Conservation (phyloP, 2,113 vertebrate species). For the Zosterops borbonicus region DNA sequence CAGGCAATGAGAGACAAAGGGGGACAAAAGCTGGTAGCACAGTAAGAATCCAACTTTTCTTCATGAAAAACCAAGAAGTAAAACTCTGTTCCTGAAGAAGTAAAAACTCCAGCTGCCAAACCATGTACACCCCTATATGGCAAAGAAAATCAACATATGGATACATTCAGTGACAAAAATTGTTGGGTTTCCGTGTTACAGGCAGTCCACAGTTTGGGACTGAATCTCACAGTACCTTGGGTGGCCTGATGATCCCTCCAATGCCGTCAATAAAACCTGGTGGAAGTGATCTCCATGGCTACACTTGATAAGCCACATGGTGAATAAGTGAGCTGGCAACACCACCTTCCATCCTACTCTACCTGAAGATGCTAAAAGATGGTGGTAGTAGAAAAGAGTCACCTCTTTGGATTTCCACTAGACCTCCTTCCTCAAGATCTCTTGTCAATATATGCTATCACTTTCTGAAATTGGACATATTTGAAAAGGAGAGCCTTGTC, state of each 20-base stretch:
- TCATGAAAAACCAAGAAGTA: neutral
- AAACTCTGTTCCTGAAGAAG: neutral
- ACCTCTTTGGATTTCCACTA: neutral
- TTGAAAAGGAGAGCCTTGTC: neutral
- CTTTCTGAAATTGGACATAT: neutral
- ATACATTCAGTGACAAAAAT: neutral
- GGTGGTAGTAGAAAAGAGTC: neutral
- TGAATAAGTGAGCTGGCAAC: neutral
- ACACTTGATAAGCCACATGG: neutral
- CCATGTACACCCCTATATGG: neutral
- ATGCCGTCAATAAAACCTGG: accelerated
- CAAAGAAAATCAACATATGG: neutral
- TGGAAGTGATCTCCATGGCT: neutral
- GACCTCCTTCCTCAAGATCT: neutral
- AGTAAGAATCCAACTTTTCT: neutral
- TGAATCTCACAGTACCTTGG: neutral
- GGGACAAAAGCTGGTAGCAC: neutral
- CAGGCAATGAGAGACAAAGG: neutral
- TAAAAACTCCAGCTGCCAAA: neutral
- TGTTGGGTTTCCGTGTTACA: neutral
- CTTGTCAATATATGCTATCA: accelerated
- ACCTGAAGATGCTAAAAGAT: neutral
- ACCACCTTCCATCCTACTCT: neutral
- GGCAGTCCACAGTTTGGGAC: neutral
- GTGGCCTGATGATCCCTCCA: neutral